A percentile compares a stretch with the other conserved stretches of the same genome.
phyloP scores from a whole-genome alignment of 2,888 invertebrate genomes.

The Diplazon laetatorius region DNA sequence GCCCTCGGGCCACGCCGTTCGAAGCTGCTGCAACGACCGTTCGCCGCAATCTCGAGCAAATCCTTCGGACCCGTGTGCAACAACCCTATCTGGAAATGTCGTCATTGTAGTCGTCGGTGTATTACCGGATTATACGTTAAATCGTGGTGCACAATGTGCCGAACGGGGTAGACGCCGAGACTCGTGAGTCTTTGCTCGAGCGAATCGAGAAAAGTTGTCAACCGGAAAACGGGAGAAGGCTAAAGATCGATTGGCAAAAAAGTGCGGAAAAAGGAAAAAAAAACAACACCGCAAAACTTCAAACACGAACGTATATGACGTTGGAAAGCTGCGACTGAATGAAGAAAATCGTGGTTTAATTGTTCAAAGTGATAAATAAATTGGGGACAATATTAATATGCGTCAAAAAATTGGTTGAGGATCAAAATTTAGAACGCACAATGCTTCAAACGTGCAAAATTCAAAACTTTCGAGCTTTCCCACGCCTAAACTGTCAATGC shows the following conservation, averaged over 20 bases:
- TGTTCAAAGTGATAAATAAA: too few species aligned
- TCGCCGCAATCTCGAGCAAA: slow-evolving; percentile 56
- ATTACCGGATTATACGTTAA: slow-evolving; percentile 71
- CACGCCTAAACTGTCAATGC: too few species aligned
- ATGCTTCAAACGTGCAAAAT: too few species aligned
- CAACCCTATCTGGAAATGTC: slow-evolving; percentile 55
- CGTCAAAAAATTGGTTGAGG: too few species aligned
- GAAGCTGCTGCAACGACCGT: slow-evolving; percentile 39
- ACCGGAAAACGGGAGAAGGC: slow-evolving; percentile 26
- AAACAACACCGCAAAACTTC: not conserved
- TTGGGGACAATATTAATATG: too few species aligned
- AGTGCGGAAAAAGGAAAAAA: slow-evolving; percentile 6
- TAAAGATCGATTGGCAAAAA: slow-evolving; percentile 22
- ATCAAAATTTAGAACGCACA: too few species aligned
- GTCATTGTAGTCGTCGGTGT: slow-evolving; percentile 64
- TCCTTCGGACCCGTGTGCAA: slow-evolving; percentile 43
- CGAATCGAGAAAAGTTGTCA: slow-evolving; percentile 26
- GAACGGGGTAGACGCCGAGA: slow-evolving; percentile 61
- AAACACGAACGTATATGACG: too few species aligned
- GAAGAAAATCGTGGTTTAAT: too few species aligned
- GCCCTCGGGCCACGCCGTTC: slow-evolving; percentile 8
- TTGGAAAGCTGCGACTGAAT: too few species aligned
- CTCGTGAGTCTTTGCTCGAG: slow-evolving; percentile 31
- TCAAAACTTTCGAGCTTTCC: too few species aligned
- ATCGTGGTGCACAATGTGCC: slow-evolving; percentile 62